A percentile compares a stretch with the other conserved stretches of the same genome.
phyloP scores from a whole-genome alignment of 2,888 invertebrate species.

The Eulithis testata region DNA sequence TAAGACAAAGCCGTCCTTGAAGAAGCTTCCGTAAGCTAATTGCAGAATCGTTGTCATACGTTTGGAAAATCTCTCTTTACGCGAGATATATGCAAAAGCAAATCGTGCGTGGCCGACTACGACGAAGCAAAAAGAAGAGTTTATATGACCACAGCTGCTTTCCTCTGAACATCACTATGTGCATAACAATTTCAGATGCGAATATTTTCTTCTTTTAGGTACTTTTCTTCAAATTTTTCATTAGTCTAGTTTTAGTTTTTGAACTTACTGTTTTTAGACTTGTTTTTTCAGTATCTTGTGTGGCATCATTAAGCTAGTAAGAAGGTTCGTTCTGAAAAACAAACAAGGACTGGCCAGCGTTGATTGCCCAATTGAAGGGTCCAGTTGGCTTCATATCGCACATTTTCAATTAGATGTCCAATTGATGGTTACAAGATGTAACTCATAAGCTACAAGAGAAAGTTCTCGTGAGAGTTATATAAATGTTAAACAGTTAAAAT shows the following conservation, averaged over 20 bases:
- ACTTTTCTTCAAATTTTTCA: no score
- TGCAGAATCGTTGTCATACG: background rate
- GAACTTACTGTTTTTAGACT: no score
- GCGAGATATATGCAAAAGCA: no score
- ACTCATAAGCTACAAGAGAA: slow-evolving; percentile 51
- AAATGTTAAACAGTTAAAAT: background rate
- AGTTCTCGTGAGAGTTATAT: slow-evolving; percentile 67
- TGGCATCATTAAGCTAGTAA: background rate
- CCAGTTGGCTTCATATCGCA: slow-evolving; percentile 62
- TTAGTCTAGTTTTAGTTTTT: no score
- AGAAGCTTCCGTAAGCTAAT: slow-evolving; percentile 19
- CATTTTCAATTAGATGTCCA: slow-evolving; percentile 71
- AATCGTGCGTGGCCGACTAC: no score
- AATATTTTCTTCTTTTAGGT: no score
- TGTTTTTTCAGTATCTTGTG: no score
- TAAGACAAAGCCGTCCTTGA: slow-evolving; percentile 42
- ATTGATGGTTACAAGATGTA: slow-evolving; percentile 62
- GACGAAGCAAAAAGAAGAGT: no score
- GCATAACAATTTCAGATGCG: no score
- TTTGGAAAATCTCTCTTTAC: background rate
- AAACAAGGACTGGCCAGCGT: slow-evolving; percentile 42
- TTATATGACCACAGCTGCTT: no score
- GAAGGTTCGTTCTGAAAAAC: slow-evolving; percentile 33
- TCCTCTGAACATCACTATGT: no score
- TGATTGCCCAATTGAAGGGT: slow-evolving; percentile 43